Percentiles rank a stretch among this genome's conserved stretches.
These are phyloP conservation scores for Clanis bilineata DNA, from an alignment of 2,888 invertebrate species.

Conservation along the genomic window DNA sequence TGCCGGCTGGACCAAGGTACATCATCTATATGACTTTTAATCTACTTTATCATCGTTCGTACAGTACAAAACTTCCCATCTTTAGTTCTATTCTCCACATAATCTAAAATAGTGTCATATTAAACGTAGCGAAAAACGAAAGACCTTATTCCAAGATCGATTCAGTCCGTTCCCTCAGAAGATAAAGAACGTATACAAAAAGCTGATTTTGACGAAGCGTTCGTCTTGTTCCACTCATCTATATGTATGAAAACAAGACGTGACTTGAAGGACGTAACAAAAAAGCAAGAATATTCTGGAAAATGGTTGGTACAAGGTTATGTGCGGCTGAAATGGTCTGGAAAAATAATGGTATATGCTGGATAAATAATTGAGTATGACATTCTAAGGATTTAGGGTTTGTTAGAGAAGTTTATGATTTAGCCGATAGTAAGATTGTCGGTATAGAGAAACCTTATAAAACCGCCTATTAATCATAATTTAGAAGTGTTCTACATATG, in stretches of 20 bases:
- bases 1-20: no score
- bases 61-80: not conserved
- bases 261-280: slow-evolving; percentile 26
- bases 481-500: no score
- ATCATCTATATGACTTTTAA: no score
- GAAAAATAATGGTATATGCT: not conserved
- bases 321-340: slow-evolving; percentile 24
- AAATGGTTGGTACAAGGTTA: slow-evolving; percentile 17
- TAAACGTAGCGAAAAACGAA: not conserved
- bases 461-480: no score
- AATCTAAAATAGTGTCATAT: not conserved
- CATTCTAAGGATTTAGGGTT: not conserved
- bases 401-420: not conserved
- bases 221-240: slow-evolving; percentile 23
- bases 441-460: no score
- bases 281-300: slow-evolving; percentile 13
- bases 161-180: not conserved
- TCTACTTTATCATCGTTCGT: not conserved
- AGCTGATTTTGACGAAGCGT: slow-evolving; percentile 10
- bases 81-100: not conserved
- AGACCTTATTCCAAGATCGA: not conserved
- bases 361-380: not conserved
- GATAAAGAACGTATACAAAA: slow-evolving; percentile 13
- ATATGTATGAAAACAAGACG: slow-evolving; percentile 34
- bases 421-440: no score